These are phyloP conservation scores for Perithous albicinctus DNA, from an alignment of 2,888 invertebrate species.

Conservation along the genomic window DNA sequence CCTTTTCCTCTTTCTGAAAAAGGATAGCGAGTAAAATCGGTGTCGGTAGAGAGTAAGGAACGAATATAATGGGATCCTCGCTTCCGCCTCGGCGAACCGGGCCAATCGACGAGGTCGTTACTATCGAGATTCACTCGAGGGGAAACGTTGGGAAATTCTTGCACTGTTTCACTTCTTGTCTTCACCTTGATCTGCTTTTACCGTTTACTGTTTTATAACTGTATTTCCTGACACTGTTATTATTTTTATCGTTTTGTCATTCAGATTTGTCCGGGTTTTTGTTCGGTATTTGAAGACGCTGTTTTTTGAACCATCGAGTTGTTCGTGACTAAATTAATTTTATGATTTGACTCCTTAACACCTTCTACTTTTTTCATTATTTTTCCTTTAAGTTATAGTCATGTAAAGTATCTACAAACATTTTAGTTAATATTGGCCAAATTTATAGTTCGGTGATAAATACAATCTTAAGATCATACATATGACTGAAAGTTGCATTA, in stretches of 20 bases:
- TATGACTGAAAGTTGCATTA: too few relatives aligned
- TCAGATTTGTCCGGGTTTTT: background rate
- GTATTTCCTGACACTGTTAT: background rate
- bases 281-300: background rate
- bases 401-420: too few relatives aligned
- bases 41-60: conserved; percentile 24
- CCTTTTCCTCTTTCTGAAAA: conserved; percentile 6
- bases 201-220: background rate
- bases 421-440: too few relatives aligned
- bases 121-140: conserved; percentile 50
- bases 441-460: too few relatives aligned
- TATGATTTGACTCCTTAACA: too few relatives aligned
- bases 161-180: conserved; percentile 13
- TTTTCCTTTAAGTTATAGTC: too few relatives aligned
- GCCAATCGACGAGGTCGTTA: conserved; percentile 66
- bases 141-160: conserved; percentile 40
- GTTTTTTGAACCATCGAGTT: background rate
- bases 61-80: conserved; percentile 56
- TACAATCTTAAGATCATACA: too few relatives aligned
- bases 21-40: conserved; percentile 10
- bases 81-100: conserved; percentile 61
- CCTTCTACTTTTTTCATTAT: too few relatives aligned
- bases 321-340: too few relatives aligned
- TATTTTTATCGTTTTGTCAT: background rate
- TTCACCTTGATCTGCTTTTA: conserved; percentile 9